These are phyloP conservation scores for Peromyscus melanophrys DNA, from an alignment of 2,797 vertebrate genomes.

Conservation along the genomic window DNA sequence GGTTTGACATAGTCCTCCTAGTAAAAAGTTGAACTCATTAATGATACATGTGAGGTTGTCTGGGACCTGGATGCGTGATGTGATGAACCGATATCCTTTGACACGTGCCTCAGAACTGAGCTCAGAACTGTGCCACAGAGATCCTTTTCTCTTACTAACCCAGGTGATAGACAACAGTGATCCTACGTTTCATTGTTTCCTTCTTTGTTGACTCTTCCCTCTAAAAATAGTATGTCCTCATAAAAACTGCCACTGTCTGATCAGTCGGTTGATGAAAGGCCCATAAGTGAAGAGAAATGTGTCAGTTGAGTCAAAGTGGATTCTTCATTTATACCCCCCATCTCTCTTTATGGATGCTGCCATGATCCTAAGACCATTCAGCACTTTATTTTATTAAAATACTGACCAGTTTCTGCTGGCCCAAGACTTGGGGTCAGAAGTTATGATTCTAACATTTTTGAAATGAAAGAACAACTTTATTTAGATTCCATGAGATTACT, in stretches of 20 bases:
- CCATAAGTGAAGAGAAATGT: not conserved
- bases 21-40: not conserved
- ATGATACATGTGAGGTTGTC: not conserved
- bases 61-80: not conserved
- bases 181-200: not conserved
- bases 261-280: not conserved
- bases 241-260: not conserved
- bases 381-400: not conserved
- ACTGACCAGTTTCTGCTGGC: fast-evolving
- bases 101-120: not conserved
- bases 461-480: not conserved
- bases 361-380: not conserved
- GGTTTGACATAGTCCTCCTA: not conserved
- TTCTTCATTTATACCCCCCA: not conserved
- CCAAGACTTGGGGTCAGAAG: not conserved
- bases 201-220: not conserved
- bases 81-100: not conserved
- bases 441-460: not conserved
- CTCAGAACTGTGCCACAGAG: not conserved
- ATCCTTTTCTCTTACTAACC: not conserved
- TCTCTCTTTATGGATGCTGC: not conserved
- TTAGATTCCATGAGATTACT: not conserved
- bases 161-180: not conserved
- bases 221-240: not conserved
- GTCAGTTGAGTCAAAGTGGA: not conserved